A percentile compares a stretch with the other conserved stretches of the same genome.
phyloP scores from a whole-genome alignment of 2,113 vertebrate species.

The Leptosomus discolor region DNA sequence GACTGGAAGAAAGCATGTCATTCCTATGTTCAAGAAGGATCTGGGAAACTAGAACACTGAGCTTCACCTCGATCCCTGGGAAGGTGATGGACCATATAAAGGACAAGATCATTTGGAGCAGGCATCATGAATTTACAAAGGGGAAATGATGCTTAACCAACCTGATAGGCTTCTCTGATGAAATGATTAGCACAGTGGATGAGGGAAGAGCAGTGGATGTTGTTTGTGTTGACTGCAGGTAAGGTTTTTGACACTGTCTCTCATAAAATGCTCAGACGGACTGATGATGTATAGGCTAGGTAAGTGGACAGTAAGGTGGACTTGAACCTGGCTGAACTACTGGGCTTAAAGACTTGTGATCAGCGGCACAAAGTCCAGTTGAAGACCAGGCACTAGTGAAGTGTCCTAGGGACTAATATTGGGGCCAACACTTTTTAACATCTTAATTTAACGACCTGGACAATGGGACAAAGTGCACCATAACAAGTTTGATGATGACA shows the following conservation, averaged over 20 bases:
- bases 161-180: neutral
- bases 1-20: neutral
- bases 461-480: neutral
- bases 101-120: neutral
- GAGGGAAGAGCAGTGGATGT: neutral
- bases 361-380: neutral
- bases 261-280: neutral
- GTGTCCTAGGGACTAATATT: neutral
- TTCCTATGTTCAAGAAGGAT: neutral
- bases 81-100: neutral
- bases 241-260: neutral
- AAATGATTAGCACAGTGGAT: neutral
- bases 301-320: neutral
- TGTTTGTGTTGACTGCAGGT: neutral
- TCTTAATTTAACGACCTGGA: neutral
- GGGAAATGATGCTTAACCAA: neutral
- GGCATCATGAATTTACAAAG: neutral
- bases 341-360: neutral
- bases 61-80: neutral
- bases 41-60: neutral
- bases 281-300: neutral
- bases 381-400: neutral
- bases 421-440: neutral
- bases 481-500: neutral
- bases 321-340: neutral